Conservation (phyloP, 1,140 invertebrate genomes). For the Caerostris extrusa region DNA sequence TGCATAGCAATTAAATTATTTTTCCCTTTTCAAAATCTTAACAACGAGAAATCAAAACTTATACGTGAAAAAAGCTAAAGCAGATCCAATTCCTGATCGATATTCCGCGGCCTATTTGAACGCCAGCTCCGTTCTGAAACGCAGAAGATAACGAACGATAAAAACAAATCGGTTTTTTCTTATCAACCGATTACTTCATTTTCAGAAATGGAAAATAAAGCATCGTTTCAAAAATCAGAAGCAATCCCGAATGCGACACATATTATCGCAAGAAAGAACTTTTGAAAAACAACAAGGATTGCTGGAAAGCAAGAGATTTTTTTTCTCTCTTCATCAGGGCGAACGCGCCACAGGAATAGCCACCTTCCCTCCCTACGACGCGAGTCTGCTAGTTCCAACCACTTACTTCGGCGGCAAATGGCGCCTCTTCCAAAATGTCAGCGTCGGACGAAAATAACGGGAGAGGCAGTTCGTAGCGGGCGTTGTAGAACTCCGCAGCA, state of each 20-base stretch:
- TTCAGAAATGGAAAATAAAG: background rate
- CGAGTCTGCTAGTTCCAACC: conserved; percentile 5
- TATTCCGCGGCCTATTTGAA: conserved; percentile 27
- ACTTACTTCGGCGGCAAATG: conserved; percentile 36
- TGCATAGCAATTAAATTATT: no score
- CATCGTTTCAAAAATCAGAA: background rate
- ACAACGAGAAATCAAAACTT: no score
- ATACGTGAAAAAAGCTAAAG: background rate
- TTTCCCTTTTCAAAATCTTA: no score
- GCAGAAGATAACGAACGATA: conserved; percentile 19
- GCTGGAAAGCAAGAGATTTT: no score
- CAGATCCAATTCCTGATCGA: background rate
- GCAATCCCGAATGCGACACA: background rate
- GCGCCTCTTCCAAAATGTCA: conserved; percentile 38
- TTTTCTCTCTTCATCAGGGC: no score
- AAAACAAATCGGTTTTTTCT: background rate
- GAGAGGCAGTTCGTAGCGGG: background rate
- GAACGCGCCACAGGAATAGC: background rate
- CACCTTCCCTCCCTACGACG: conserved; percentile 11
- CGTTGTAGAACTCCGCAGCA: background rate
- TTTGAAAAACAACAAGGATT: background rate
- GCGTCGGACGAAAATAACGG: conserved; percentile 31
- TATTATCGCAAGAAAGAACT: background rate
- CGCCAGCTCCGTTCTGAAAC: background rate
- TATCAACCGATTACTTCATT: background rate